Conservation (phyloP, 2,113 vertebrate species). For the Phaethon lepturus region DNA sequence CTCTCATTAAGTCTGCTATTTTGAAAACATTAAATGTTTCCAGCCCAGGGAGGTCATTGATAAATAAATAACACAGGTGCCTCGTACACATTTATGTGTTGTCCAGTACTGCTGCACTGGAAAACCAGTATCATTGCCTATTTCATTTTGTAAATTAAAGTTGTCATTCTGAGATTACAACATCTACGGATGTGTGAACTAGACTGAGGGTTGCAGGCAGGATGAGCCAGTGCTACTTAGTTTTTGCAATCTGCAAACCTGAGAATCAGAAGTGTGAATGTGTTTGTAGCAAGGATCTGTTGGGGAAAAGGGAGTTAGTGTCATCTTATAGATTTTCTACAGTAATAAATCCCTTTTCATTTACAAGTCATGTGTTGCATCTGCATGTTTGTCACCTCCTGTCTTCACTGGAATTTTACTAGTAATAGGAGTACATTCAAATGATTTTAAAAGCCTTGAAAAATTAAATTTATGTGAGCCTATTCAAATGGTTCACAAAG, state of each 20-base stretch:
- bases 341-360: slow-evolving; percentile 52
- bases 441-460: background rate
- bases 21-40: background rate
- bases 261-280: background rate
- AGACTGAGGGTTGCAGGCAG: background rate
- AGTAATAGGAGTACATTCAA: background rate
- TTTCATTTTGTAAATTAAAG: background rate
- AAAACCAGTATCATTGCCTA: background rate
- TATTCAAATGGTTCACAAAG: background rate
- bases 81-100: background rate
- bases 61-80: slow-evolving; percentile 9
- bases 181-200: background rate
- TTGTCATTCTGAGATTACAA: background rate
- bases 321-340: slow-evolving; percentile 14
- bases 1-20: background rate
- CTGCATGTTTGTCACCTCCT: background rate
- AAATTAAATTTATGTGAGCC: background rate
- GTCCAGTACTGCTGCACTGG: background rate
- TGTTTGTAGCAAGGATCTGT: background rate
- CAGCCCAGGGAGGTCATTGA: background rate
- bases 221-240: background rate
- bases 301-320: background rate
- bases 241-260: background rate
- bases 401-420: slow-evolving; percentile 9
- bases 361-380: slow-evolving; percentile 41